Evolutionary conservation across 1,140 invertebrate species (phyloP).

Genomic region (Aphis gossypii): DNA sequence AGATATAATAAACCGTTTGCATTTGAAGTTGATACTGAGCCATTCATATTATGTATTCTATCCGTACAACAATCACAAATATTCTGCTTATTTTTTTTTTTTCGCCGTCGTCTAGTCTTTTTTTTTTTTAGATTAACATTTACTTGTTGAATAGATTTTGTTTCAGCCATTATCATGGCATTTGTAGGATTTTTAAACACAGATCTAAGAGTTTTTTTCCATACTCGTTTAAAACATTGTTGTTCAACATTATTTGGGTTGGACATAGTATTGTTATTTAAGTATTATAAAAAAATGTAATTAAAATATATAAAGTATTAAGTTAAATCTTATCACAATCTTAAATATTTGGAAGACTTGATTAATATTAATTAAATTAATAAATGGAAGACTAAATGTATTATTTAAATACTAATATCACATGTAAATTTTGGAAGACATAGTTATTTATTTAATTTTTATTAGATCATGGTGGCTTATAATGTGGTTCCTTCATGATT

Average conservation of each 20-base stretch:
- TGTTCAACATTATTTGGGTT: slow-evolving; percentile 42
- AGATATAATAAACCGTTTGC: not conserved
- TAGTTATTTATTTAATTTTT: not conserved
- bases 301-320: slow-evolving; percentile 29
- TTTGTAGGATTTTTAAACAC: slow-evolving; percentile 29
- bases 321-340: slow-evolving; percentile 3
- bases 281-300: not conserved
- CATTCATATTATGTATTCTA: not conserved
- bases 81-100: slow-evolving; percentile 44
- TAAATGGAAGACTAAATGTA: slow-evolving; percentile 42
- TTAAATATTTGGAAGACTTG: slow-evolving; percentile 48
- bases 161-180: slow-evolving; percentile 37
- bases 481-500: slow-evolving; percentile 45
- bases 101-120: slow-evolving; percentile 8
- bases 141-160: slow-evolving; percentile 47
- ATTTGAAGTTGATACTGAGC: not conserved
- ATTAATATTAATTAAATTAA: slow-evolving; percentile 17
- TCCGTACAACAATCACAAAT: slow-evolving; percentile 27
- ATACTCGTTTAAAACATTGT: slow-evolving; percentile 52
- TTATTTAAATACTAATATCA: slow-evolving; percentile 45
- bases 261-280: slow-evolving; percentile 19
- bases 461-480: slow-evolving; percentile 46
- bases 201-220: slow-evolving; percentile 44
- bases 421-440: slow-evolving; percentile 46
- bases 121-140: slow-evolving; percentile 47